Conservation (phyloP, 2,888 invertebrate species). For the Microplitis deprimator region DNA sequence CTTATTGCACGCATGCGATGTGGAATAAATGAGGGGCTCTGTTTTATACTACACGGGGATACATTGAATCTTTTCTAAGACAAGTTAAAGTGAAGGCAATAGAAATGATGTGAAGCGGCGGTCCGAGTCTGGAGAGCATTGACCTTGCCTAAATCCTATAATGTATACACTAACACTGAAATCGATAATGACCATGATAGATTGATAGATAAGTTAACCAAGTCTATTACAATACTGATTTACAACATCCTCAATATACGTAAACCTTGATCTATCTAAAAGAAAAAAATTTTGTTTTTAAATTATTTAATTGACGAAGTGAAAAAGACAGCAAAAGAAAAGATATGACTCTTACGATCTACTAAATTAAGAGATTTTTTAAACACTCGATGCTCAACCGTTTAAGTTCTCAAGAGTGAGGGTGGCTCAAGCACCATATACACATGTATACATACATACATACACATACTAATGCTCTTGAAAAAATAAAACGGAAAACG, state of each 20-base stretch:
- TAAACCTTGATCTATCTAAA: not conserved
- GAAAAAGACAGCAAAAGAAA: not conserved
- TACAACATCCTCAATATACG: not conserved
- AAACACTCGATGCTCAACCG: not conserved
- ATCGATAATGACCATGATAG: not conserved
- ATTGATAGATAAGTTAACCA: not conserved
- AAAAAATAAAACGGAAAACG: not conserved
- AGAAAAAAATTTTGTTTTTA: not conserved
- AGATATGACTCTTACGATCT: not conserved
- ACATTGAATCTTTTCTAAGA: conserved; percentile 22
- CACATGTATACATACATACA: not conserved
- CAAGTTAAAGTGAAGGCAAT: not conserved
- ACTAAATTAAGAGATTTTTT: conserved; percentile 4
- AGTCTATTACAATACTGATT: not conserved
- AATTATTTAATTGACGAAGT: not conserved
- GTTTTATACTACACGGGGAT: conserved; percentile 9
- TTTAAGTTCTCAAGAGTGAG: conserved; percentile 18
- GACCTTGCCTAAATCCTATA: conserved; percentile 19
- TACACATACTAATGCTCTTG: not conserved
- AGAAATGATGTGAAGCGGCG: not conserved
- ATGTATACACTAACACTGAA: not conserved
- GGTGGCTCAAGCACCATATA: conserved; percentile 2
- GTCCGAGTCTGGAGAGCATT: conserved; percentile 14
- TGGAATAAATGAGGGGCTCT: conserved; percentile 11
- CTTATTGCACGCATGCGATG: conserved; percentile 23